Evolutionary conservation across 2,888 invertebrate species (phyloP).

Genomic region (Drosophila acutilabella): DNA sequence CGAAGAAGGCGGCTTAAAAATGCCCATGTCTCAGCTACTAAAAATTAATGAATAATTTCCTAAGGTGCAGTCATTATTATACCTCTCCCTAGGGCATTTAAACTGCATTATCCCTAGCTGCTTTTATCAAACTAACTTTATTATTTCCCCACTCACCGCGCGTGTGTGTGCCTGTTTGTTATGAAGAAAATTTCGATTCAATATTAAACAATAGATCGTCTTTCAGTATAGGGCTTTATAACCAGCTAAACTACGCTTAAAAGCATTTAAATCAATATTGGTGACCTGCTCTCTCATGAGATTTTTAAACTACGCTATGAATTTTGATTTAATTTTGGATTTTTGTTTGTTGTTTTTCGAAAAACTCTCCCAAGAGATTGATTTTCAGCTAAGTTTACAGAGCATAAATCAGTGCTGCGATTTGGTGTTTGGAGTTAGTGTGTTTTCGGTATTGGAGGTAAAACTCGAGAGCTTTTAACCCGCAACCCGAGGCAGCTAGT

Average conservation of each 20-base stretch:
- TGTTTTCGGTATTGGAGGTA: neutral
- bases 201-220: constrained; percentile 2
- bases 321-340: constrained; percentile 7
- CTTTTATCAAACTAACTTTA: neutral
- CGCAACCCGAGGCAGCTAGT: constrained; percentile 20
- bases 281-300: neutral
- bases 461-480: constrained; percentile 14
- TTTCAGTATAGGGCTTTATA: neutral
- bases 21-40: too few relatives aligned
- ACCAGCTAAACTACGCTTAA: neutral
- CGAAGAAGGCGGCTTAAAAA: too few relatives aligned
- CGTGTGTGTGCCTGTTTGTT: neutral
- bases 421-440: neutral
- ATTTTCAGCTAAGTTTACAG: constrained; percentile 1
- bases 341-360: neutral
- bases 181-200: neutral
- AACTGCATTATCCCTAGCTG: neutral
- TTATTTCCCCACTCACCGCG: too few relatives aligned
- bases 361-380: constrained; percentile 19
- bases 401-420: constrained; percentile 30
- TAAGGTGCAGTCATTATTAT: neutral
- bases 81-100: neutral
- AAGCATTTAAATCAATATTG: neutral
- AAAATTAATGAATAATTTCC: too few relatives aligned
- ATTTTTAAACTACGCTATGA: neutral